Percentiles rank a stretch among this genome's conserved stretches.
Evolutionary conservation across 2,113 vertebrate genomes (phyloP).

Genomic region (Caranx melampygus): DNA sequence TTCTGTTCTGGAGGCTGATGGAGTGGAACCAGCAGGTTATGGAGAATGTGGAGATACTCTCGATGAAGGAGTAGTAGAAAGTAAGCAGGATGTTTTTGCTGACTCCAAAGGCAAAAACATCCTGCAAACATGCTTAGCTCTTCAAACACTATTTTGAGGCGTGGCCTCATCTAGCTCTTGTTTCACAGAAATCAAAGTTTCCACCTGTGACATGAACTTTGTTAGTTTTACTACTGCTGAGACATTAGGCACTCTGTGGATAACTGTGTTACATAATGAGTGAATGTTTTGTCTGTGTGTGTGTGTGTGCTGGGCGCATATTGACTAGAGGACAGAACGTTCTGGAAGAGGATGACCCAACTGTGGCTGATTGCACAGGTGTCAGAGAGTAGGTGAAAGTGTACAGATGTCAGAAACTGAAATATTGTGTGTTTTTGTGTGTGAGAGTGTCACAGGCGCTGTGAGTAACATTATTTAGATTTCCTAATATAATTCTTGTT

Average conservation of each 20-base stretch:
- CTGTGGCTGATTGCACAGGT: slow-evolving; percentile 7
- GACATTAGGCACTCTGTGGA: background rate
- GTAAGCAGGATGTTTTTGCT: too few species aligned
- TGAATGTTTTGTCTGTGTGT: slow-evolving; percentile 34
- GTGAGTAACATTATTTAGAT: too few species aligned
- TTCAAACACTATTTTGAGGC: background rate
- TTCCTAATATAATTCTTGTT: too few species aligned
- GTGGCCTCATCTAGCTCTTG: slow-evolving; percentile 1
- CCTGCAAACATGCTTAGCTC: background rate
- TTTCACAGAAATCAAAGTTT: background rate
- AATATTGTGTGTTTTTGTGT: background rate
- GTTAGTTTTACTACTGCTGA: background rate
- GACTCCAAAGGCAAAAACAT: too few species aligned
- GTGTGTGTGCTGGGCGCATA: slow-evolving; percentile 3
- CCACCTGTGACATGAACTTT: slow-evolving; percentile 13
- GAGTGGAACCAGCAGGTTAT: too few species aligned
- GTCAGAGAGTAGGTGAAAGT: background rate
- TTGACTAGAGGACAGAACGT: slow-evolving; percentile 19
- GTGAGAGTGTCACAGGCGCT: background rate
- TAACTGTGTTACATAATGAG: slow-evolving; percentile 31
- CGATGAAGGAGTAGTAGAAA: too few species aligned
- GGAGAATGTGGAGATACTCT: too few species aligned
- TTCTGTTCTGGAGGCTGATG: too few species aligned
- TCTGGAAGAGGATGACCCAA: slow-evolving; percentile 19
- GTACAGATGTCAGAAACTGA: background rate